Base-by-base conservation (phyloP, 2,113 vertebrate species). In the Barnardius zonarius region DNA sequence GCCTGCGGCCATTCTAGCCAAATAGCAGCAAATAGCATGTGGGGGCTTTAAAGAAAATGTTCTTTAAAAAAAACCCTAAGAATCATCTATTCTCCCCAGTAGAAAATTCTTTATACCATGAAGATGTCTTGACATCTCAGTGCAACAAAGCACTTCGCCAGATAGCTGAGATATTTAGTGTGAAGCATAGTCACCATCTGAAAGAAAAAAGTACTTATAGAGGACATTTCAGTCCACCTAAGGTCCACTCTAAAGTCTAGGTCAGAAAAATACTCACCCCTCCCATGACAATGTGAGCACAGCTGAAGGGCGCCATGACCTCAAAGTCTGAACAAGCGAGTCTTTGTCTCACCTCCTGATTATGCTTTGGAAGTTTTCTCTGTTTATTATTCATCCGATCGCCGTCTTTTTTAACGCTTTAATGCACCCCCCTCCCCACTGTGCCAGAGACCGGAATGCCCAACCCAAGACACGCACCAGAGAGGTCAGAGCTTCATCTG, bases 281-380 rank as follows among this genome's bases (percentile, higher is more conserved):
- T 91, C 54, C 82, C 1, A 4, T 15, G 81, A 18, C 9, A 13
- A 5, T 0, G 16, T 0, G 2, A 69, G n/a, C 31, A 6, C 23
- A 11, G 74, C 92, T 66, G 81, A 81, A 95, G 90, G 93, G 61
- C 9, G 0, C 75, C 0, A 0, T 13, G 66, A 91, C 92, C 82
- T 96, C 25, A 0, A 39, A 51, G 69, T 15, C 87, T 20, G 30
- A 91, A 92, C 88, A 94, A 91, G 62, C 0, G 12, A 82, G 62
- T 6, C 86, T 92, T 92, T 94, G 94, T 92, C 88, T 92, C 83
- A 70, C 76, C 86, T 88, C 79, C 86, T 24, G 83, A 64, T 73
- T 61, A 63, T 33, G 48, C 76, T 83, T 70, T 63, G 43, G 64
- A 86, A 88, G 83, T 63, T 92, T 46, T 76, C 80, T 88, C 88